A percentile compares a stretch with the other conserved stretches of the same genome.
Conservation (phyloP, 2,113 vertebrate species). For the Zapornia atra region DNA sequence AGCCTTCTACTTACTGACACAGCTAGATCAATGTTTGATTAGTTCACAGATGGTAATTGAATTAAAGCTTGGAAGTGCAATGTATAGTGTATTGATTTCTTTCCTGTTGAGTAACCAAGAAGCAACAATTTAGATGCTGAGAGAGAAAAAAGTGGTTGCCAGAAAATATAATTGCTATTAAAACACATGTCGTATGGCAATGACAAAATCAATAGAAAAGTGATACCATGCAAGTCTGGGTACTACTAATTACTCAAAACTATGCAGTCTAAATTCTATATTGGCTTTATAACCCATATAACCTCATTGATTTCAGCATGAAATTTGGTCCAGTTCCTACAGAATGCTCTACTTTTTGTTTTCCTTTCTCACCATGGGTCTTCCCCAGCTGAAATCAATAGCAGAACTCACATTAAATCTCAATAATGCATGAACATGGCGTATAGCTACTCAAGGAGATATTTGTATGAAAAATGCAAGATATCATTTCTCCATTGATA, state of each 20-base stretch:
- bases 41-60: conserved; percentile 63
- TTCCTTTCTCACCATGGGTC: not conserved
- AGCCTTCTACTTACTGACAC: conserved; percentile 35
- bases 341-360: not conserved
- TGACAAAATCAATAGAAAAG: conserved; percentile 65
- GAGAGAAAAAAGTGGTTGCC: conserved; percentile 34
- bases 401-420: not conserved
- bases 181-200: not conserved
- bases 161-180: conserved; percentile 62
- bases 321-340: not conserved
- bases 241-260: conserved; percentile 52
- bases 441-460: not conserved
- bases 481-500: not conserved
- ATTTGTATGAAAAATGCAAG: not conserved
- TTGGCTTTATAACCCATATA: not conserved
- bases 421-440: not conserved
- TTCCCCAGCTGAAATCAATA: not conserved
- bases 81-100: conserved; percentile 63
- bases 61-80: conserved; percentile 55
- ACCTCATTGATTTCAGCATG: conserved; percentile 29
- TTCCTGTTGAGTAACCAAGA: conserved; percentile 67
- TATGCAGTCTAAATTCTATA: conserved; percentile 15
- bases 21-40: conserved; percentile 61
- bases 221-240: not conserved
- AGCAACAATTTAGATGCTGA: conserved; percentile 56